Evolutionary conservation across 2,113 vertebrate genomes (phyloP).

Genomic region (Cercocebus atys): DNA sequence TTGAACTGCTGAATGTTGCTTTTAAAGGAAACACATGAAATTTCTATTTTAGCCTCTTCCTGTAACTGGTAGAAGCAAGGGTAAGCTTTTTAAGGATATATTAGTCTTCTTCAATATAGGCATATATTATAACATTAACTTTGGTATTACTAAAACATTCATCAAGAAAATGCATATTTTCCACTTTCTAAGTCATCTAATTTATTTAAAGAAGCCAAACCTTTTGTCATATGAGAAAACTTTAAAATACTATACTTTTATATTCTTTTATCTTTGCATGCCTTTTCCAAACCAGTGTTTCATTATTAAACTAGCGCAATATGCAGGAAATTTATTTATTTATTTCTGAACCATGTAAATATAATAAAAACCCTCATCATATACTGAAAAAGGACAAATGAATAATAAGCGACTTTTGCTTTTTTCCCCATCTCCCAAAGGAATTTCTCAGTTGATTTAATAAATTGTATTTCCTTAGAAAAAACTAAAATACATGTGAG

Average conservation of each 20-base stretch:
- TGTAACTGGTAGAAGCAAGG: background rate
- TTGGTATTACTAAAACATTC: slow-evolving; percentile 14
- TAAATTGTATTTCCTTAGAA: background rate
- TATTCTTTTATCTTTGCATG: slow-evolving; percentile 8
- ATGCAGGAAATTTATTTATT: background rate
- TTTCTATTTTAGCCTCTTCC: background rate
- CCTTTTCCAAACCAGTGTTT: slow-evolving; percentile 39
- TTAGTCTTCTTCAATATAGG: background rate
- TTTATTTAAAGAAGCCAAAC: slow-evolving; percentile 1
- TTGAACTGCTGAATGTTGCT: background rate
- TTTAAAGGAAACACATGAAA: background rate
- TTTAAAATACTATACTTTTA: background rate
- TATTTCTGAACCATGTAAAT: slow-evolving; percentile 37
- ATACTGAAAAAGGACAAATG: background rate
- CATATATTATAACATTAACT: background rate
- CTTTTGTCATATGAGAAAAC: background rate
- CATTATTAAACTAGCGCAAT: background rate
- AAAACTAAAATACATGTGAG: background rate
- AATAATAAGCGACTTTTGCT: background rate
- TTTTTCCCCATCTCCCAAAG: background rate
- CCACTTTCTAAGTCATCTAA: slow-evolving; percentile 27
- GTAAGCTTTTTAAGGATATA: background rate
- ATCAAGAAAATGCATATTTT: slow-evolving; percentile 23
- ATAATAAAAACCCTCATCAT: background rate
- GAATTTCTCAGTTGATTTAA: slow-evolving; percentile 6